Base-by-base conservation (phyloP, 2,888 invertebrate genomes). In the Cantharis lateralis region DNA sequence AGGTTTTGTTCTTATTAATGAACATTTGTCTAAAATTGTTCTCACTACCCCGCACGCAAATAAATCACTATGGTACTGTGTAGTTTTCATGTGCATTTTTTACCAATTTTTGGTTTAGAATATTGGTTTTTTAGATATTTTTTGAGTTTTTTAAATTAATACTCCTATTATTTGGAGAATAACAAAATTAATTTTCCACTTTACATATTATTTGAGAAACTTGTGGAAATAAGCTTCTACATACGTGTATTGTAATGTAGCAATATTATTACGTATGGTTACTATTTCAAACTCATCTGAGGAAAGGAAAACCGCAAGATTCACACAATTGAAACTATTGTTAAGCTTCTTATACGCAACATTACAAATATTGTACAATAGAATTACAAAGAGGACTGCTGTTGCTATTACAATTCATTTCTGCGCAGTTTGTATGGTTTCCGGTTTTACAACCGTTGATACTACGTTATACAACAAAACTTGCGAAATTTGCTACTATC, bases 271-370 rank as follows among this genome's bases (percentile, higher is more conserved):
- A 80, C 80, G 81, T 79, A 80, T 76, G 80, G 71, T 75, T 48
- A 69, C 68, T 20, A 75, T 73, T 73, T 62, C 48, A 68, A 62
- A 74, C 62, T 75, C 77, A 78, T 77, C 75, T 71, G 69, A 72
- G 72, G 63, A 73, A 75, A 62, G 74, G 84, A 84, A 83, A 85
- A 83, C 85, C 85, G 78, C 85, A 83, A 82, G 83, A 84, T 83
- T 82, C 84, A 83, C 85, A 85, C 84, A 85, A 85, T 84, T 81
- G 83, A 78, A 82, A 82, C 81, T 81, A 84, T 84, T 83, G 84
- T 84, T 84, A 84, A 85, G 84, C 85, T 84, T 81, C 85, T 85
- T 85, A 85, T 82, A 82, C 82, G 83, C 80, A 82, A 78, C 79
- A 82, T 80, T 83, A 82, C 83, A 82, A 82, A 80, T 66, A 63